A percentile compares a stretch with the other conserved stretches of the same genome.
Evolutionary conservation across 2,888 invertebrate species (phyloP).

Genomic region (Caenorhabditis angaria): DNA sequence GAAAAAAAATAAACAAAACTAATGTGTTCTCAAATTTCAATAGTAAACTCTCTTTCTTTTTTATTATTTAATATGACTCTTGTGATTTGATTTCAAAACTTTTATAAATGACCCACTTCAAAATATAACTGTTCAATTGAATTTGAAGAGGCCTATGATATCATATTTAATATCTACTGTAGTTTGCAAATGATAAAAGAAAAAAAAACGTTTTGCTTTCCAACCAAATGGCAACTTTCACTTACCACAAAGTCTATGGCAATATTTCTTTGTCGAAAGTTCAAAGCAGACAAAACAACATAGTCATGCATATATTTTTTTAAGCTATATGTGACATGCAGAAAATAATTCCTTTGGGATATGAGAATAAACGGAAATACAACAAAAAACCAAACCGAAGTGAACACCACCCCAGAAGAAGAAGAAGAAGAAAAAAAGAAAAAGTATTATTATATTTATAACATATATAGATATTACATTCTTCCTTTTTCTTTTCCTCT

Average conservation of each 20-base stretch:
- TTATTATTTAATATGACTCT: not conserved
- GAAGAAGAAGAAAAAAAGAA: too few species aligned
- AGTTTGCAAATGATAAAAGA: not conserved
- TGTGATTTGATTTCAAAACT: not conserved
- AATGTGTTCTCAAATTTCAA: not conserved
- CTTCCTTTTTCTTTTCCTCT: not conserved
- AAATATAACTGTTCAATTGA: not conserved
- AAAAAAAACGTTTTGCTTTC: not conserved
- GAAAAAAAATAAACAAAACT: not conserved
- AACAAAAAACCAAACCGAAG: not conserved
- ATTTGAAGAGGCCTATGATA: not conserved
- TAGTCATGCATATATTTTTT: not conserved
- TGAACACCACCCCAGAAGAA: not conserved
- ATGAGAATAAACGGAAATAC: not conserved
- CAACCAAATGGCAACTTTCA: not conserved
- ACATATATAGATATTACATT: slow-evolving; percentile 1
- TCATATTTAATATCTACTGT: not conserved
- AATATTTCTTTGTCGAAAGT: not conserved
- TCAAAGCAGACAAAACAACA: not conserved
- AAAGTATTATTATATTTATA: not conserved
- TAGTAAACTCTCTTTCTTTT: not conserved
- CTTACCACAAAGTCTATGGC: not conserved
- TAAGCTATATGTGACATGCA: not conserved
- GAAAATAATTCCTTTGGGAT: not conserved
- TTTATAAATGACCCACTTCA: not conserved